Conservation (phyloP, 2,797 vertebrate species). For the Clarias platycephalus region DNA sequence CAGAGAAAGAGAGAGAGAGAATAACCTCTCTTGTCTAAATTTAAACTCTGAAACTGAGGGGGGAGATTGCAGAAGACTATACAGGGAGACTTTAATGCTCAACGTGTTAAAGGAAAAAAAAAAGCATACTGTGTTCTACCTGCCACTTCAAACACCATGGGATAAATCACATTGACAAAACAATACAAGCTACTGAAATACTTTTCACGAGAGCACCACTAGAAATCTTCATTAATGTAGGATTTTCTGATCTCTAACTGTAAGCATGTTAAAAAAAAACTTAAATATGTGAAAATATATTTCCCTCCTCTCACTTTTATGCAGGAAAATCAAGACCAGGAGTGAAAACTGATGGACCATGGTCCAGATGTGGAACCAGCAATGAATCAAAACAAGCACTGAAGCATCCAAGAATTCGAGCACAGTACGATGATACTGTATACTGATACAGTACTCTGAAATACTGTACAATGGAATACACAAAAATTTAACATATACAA, state of each 20-base stretch:
- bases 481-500: too few species aligned
- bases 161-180: neutral
- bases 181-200: neutral
- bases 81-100: constrained; percentile 42
- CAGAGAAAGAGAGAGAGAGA: constrained; percentile 43
- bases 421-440: too few species aligned
- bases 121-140: neutral
- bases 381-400: neutral
- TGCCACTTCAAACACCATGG: neutral
- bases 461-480: too few species aligned
- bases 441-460: too few species aligned
- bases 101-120: constrained; percentile 27
- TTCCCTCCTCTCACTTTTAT: neutral
- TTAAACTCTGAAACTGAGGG: constrained; percentile 65
- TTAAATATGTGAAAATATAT: neutral
- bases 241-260: neutral
- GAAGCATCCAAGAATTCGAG: neutral
- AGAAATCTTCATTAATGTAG: neutral
- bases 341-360: neutral
- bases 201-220: neutral
- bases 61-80: constrained; percentile 40
- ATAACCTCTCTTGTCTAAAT: constrained; percentile 73
- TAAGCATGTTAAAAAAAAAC: neutral
- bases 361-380: neutral
- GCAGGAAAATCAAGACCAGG: neutral